Percentiles rank a stretch among this genome's conserved stretches.
Evolutionary conservation across 2,797 vertebrate genomes (phyloP).

Genomic region (Megalops cyprinoides): DNA sequence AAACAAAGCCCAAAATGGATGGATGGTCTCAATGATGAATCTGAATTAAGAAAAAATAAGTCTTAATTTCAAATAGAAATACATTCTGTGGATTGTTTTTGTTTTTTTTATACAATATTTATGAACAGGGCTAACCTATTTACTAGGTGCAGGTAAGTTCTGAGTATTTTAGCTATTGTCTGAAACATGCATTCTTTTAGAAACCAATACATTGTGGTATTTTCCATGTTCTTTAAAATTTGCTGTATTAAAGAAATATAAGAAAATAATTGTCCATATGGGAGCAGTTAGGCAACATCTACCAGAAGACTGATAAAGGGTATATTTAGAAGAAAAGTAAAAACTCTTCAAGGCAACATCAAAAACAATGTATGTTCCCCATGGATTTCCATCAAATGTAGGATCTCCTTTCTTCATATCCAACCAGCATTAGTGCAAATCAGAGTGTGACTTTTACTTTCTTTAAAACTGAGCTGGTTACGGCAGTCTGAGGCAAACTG

Average conservation of each 20-base stretch:
- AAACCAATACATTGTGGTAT: background rate
- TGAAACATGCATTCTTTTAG: background rate
- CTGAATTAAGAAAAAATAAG: no score
- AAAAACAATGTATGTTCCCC: background rate
- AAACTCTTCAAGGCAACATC: slow-evolving; percentile 19
- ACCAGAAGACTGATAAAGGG: background rate
- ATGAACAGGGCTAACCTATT: no score
- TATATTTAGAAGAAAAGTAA: slow-evolving; percentile 19
- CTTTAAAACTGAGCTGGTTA: background rate
- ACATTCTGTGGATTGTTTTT: no score
- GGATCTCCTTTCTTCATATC: slow-evolving; percentile 1
- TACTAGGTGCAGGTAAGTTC: background rate
- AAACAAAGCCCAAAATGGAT: background rate
- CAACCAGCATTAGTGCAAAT: slow-evolving; percentile 3
- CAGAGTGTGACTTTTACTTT: slow-evolving; percentile 11
- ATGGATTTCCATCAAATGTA: background rate
- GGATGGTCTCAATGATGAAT: no score
- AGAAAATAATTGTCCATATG: background rate
- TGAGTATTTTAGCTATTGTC: background rate
- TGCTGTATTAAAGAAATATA: background rate
- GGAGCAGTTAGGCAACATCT: slow-evolving; percentile 18
- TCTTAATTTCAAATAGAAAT: no score
- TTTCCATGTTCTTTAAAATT: slow-evolving; percentile 2
- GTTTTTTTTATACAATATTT: background rate
- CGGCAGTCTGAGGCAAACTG: background rate